Base-by-base conservation (phyloP, 2,888 invertebrate species). In the Oasisia sp. region DNA sequence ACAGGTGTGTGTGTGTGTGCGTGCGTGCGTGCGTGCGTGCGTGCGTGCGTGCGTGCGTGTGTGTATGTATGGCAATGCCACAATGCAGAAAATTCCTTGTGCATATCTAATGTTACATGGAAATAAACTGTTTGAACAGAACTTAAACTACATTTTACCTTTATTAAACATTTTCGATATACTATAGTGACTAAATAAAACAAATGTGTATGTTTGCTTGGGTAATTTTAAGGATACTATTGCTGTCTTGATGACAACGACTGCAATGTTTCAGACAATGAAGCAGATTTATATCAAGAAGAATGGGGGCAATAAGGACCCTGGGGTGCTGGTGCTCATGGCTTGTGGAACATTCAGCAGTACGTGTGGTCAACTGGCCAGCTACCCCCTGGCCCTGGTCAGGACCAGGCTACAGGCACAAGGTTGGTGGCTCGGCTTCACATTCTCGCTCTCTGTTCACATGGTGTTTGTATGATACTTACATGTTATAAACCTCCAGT, bases 321-420 rank as follows among this genome's bases (percentile, higher is more conserved):
- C 95, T 3, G 93, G 94, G 3, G 93, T 94, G 38, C 91, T 94
- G 50, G 94, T 94, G 19, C 93, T 94, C 44, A 93, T 95, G 32
- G 93, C 92, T 3, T 95, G 95, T 93, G 95, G 95, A 8, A 93
- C 95, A 12, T 91, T 93, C 44, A 94, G 94, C 92, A 94, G 94
- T 74, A 94, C 94, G 11, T 94, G 94, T 92, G 95, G 95, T 7
- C 95, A 95, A 93, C 93, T 95, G 45, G 94, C 94, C 90, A 94
- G 94, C 90, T 95, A 95, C 93, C 95, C 95, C 1, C 93, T 95
- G 56, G 94, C 94, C 89, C 93, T 95, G 4, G 93, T 95, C 89
- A 92, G 94, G 89, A 95, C 95, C 9, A 92, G 93, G 89, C 93
- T 95, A 56, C 95, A 95, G 93, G 95, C 74, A 74, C 74, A 74